Conservation (phyloP, 1,140 invertebrate genomes). For the Cryptotermes secundus region DNA sequence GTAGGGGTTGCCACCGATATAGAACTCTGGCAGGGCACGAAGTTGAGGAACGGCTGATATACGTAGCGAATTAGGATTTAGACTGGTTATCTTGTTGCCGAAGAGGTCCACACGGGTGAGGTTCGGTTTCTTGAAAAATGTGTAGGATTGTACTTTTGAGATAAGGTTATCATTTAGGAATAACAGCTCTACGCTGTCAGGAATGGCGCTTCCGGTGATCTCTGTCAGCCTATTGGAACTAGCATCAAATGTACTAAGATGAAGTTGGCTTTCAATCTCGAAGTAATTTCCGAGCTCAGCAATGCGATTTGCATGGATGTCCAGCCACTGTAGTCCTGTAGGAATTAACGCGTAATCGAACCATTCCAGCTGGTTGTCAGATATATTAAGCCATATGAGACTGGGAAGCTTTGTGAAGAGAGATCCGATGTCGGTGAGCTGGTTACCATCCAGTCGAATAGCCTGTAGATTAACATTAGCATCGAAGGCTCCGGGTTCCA, state of each 20-base stretch:
- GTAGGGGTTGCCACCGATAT: constrained; percentile 86
- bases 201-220: constrained; percentile 77
- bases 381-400: constrained; percentile 85
- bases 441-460: constrained; percentile 84
- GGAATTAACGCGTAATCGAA: constrained; percentile 92
- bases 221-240: constrained; percentile 82
- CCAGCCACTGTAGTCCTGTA: constrained; percentile 82
- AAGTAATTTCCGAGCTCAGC: constrained; percentile 86
- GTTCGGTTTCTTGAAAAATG: constrained; percentile 92
- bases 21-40: constrained; percentile 83
- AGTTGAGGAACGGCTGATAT: constrained; percentile 76
- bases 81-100: constrained; percentile 77
- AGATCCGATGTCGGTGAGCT: constrained; percentile 78
- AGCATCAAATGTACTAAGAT: constrained; percentile 80
- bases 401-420: constrained; percentile 84
- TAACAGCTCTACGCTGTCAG: constrained; percentile 81
- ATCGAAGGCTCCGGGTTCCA: constrained; percentile 85
- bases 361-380: constrained; percentile 83
- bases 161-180: constrained; percentile 86
- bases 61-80: constrained; percentile 83
- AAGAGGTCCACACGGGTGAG: constrained; percentile 82
- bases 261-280: constrained; percentile 80
- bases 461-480: constrained; percentile 80
- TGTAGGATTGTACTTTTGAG: constrained; percentile 83
- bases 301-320: constrained; percentile 86